phyloP scores from a whole-genome alignment of 2,888 invertebrate genomes.

The Pollenia amentaria region DNA sequence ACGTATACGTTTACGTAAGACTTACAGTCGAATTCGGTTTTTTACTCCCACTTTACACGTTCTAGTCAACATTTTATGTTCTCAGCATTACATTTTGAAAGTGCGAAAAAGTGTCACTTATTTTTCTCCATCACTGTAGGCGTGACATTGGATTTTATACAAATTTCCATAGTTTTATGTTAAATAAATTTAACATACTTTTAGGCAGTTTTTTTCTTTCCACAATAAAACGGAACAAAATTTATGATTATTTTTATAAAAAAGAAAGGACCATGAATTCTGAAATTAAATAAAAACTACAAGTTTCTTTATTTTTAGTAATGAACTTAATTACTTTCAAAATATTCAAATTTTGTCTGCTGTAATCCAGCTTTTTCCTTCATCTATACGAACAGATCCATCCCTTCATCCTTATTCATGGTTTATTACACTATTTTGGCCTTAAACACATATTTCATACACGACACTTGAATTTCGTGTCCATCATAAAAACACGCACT shows the following conservation, averaged over 20 bases:
- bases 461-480: conserved; percentile 72
- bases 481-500: conserved; percentile 71
- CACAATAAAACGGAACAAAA: neutral
- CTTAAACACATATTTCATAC: conserved; percentile 71
- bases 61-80: too few relatives aligned
- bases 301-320: conserved; percentile 21
- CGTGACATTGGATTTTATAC: conserved; percentile 50
- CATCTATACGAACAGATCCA: conserved; percentile 14
- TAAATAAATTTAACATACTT: conserved; percentile 57
- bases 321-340: conserved; percentile 28
- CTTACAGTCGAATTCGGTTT: too few relatives aligned
- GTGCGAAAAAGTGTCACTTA: neutral
- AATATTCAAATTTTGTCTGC: conserved; percentile 39
- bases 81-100: too few relatives aligned
- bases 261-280: conserved; percentile 22
- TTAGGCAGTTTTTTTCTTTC: conserved; percentile 35
- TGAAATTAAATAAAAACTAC: neutral
- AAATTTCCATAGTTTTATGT: conserved; percentile 18
- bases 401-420: conserved; percentile 48
- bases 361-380: conserved; percentile 25
- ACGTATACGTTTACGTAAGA: too few relatives aligned
- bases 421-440: conserved; percentile 60
- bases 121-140: conserved; percentile 18
- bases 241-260: neutral
- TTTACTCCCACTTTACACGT: too few relatives aligned